phyloP scores from a whole-genome alignment of 2,113 vertebrate species.

The Colinus virginianus region DNA sequence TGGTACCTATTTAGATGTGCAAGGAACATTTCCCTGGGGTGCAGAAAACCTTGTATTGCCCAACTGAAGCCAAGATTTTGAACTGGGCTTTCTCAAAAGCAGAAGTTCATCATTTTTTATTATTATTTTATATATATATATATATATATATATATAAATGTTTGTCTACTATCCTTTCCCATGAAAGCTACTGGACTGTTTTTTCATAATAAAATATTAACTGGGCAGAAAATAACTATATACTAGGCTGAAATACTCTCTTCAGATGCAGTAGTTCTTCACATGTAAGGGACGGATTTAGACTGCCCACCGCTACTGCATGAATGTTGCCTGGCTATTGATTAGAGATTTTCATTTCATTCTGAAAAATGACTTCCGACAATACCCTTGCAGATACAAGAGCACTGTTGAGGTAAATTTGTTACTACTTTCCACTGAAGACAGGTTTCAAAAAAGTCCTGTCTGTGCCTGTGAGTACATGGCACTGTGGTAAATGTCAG shows the following conservation, averaged over 20 bases:
- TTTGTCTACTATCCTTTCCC: background rate
- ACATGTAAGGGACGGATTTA: background rate
- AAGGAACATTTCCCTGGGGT: background rate
- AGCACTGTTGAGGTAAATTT: background rate
- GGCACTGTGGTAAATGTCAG: background rate
- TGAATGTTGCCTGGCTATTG: background rate
- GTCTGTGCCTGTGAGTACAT: background rate
- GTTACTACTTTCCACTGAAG: background rate
- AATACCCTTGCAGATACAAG: background rate
- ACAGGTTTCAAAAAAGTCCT: background rate
- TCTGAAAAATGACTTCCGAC: background rate
- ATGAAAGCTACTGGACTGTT: background rate
- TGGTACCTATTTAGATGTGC: background rate
- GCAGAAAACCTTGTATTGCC: background rate
- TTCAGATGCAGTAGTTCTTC: background rate
- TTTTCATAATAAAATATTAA: background rate
- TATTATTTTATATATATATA: background rate
- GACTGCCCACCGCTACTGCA: background rate
- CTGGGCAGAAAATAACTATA: background rate
- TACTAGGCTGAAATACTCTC: background rate
- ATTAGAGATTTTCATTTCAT: background rate
- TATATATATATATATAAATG: background rate
- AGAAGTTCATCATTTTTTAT: background rate
- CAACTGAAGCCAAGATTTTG: background rate
- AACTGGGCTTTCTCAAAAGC: background rate